Evolutionary conservation across 2,797 vertebrate genomes (phyloP), one percentile per base, ranked within the genome.

Genomic region (Lycodopsis pacificus): DNA sequence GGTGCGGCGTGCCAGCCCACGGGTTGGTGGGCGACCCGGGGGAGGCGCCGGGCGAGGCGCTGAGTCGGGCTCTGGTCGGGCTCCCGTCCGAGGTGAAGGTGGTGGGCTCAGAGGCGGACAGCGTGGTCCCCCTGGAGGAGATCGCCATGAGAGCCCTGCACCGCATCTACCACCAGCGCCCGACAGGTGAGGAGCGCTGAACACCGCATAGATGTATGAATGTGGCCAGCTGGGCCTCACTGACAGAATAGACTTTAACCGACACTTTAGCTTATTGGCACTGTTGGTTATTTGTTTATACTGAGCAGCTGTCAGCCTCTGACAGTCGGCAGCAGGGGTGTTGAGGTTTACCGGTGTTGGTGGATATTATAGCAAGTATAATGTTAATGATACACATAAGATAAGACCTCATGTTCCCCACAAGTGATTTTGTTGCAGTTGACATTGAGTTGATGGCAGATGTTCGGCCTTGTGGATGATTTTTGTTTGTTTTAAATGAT

Each of bases 31-130:
- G 91, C 65, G 96, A 73, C 4, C 5, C 61, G 30, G 57, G 68
- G 1, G 54, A 17, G 87, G 89, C 94, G 51, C 91, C 96, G 40
- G 95, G 95, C 42, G 95, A 97, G 72, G 94, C 92, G 4, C 91
- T 95, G 22, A 95, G 95, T 30, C 94, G 95, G 58, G 89, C 96
- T 65, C 95, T 94, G 7, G 93, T 97, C 4, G 96, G 96, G 75
- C 95, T 99, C 76, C 97, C 97, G 0, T 94, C 95, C 7, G 97
- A 99, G 88, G 97, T 99, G 87, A 98, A 98, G 89, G 92, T 96
- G 77, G 94, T 98, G n/a, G 97, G 96, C 59, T 96, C 95, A 0
- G 95, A 96, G 89, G 80, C 80, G 0, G 97, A 99, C 14, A 93
- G 54, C 0, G 95, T 99, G 76, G 91, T 98, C 72, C 96, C 98